phyloP scores from a whole-genome alignment of 1,140 invertebrate species.

The Phymorhynchus buccinoides region DNA sequence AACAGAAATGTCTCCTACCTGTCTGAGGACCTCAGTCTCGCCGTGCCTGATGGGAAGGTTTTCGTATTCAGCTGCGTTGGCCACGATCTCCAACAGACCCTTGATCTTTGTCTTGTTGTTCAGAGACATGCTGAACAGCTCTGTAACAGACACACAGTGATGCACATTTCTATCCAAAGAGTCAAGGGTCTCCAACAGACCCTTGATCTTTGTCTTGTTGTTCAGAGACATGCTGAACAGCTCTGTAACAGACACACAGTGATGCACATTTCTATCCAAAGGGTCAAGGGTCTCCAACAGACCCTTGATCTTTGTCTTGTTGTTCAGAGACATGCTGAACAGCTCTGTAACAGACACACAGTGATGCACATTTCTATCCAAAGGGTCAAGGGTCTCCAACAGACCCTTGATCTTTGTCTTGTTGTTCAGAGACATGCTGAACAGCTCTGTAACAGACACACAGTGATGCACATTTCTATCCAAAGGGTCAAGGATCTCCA shows the following conservation, averaged over 20 bases:
- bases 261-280: too few relatives aligned
- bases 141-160: conserved; percentile 73
- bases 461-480: too few relatives aligned
- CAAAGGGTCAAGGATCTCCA: too few relatives aligned
- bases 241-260: conserved; percentile 78
- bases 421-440: too few relatives aligned
- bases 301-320: conserved; percentile 97
- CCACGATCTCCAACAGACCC: conserved; percentile 97
- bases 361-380: too few relatives aligned
- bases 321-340: conserved; percentile 96
- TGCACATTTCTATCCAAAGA: too few relatives aligned
- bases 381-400: too few relatives aligned
- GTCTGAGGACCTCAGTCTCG: conserved; percentile 90
- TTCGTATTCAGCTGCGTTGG: conserved; percentile 97
- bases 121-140: conserved; percentile 96
- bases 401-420: too few relatives aligned
- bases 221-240: conserved; percentile 97
- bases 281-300: conserved; percentile 95
- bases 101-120: conserved; percentile 98
- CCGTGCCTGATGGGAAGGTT: conserved; percentile 94
- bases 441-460: too few relatives aligned
- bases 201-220: conserved; percentile 97
- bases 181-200: conserved; percentile 97
- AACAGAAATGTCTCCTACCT: too few relatives aligned
- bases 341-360: conserved; percentile 80